Conservation (phyloP, 1,140 invertebrate species). For the Heterodera schachtii region DNA sequence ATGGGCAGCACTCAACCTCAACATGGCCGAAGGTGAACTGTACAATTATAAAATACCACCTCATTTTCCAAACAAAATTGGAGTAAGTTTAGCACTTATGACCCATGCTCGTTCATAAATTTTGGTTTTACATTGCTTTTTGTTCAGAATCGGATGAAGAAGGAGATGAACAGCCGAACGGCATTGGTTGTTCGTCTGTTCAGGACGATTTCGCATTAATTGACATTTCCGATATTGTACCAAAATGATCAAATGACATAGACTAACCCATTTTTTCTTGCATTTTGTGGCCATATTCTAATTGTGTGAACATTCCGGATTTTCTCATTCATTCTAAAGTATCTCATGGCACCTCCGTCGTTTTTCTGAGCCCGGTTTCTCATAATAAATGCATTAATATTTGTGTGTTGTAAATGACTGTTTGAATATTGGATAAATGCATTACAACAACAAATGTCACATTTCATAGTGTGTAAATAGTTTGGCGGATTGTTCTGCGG, state of each 20-base stretch:
- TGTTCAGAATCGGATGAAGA: constrained; percentile 26
- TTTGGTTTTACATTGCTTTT: constrained; percentile 1
- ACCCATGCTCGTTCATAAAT: background rate
- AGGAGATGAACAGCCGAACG: background rate
- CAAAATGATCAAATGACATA: background rate
- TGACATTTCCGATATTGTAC: constrained; percentile 6
- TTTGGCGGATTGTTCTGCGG: background rate
- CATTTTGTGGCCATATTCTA: too few species aligned
- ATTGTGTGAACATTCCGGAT: too few species aligned
- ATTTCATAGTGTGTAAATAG: background rate
- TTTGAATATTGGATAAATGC: too few species aligned
- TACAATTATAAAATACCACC: background rate
- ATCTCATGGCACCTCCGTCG: too few species aligned
- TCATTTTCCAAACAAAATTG: too few species aligned
- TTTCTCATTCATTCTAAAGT: too few species aligned
- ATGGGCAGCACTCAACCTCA: background rate
- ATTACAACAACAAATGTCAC: too few species aligned
- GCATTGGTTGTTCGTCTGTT: constrained; percentile 1
- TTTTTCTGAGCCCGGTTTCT: too few species aligned
- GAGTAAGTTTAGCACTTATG: too few species aligned
- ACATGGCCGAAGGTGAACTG: constrained; percentile 17
- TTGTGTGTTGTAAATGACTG: too few species aligned
- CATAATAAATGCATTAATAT: too few species aligned
- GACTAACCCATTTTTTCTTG: too few species aligned
- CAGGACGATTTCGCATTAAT: constrained; percentile 11